These are phyloP conservation scores for Schrankia costaestrigalis DNA, from an alignment of 2,888 invertebrate species.

Conservation along the genomic window DNA sequence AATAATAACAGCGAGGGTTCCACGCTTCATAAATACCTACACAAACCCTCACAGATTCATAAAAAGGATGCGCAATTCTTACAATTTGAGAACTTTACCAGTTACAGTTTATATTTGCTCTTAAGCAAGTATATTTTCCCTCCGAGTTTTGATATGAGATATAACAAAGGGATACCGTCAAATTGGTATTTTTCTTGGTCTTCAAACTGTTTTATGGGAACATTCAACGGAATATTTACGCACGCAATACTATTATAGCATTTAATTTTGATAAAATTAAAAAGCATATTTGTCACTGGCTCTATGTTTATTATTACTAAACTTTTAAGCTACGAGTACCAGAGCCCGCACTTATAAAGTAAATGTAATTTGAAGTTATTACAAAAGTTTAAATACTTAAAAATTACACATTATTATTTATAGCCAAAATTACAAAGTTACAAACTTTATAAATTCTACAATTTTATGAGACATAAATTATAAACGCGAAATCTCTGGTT, in stretches of 20 bases:
- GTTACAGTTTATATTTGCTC: slow-evolving; percentile 29
- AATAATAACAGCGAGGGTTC: slow-evolving; percentile 36
- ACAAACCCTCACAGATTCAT: slow-evolving; percentile 18
- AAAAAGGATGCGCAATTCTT: slow-evolving; percentile 35
- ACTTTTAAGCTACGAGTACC: no score
- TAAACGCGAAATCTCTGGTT: slow-evolving; percentile 3
- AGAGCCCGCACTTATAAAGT: no score
- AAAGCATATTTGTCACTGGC: no score
- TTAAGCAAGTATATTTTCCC: slow-evolving; percentile 23
- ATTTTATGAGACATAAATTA: slow-evolving; percentile 2
- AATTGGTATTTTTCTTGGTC: slow-evolving; percentile 13
- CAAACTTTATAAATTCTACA: not conserved
- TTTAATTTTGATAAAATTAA: no score
- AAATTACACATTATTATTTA: slow-evolving; percentile 3
- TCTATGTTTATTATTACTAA: no score
- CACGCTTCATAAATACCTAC: slow-evolving; percentile 31
- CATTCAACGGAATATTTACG: no score
- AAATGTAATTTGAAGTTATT: not conserved
- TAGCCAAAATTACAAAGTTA: not conserved
- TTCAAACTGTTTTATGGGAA: not conserved
- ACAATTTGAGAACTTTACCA: slow-evolving; percentile 30
- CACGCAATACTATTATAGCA: no score
- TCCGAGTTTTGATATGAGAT: slow-evolving; percentile 29
- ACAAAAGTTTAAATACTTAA: not conserved
- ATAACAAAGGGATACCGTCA: slow-evolving; percentile 18